Evolutionary conservation across 2,797 vertebrate species (phyloP).

Genomic region (Passerculus sandwichensis): DNA sequence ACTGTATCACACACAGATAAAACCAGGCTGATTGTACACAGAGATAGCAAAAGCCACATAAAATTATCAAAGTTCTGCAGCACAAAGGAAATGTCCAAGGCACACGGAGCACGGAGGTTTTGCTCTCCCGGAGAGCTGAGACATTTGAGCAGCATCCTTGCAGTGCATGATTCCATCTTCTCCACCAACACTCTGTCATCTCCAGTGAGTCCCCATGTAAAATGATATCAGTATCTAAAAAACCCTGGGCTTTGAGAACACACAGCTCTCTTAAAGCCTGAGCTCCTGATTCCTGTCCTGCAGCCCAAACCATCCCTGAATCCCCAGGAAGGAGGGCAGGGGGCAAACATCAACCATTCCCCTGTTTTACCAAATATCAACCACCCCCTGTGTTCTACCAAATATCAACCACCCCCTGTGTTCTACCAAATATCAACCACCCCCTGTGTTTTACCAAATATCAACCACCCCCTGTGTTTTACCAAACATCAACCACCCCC

Average conservation of each 20-base stretch:
- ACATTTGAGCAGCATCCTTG: neutral
- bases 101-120: rapidly evolving
- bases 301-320: neutral
- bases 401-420: no score
- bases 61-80: neutral
- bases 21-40: rapidly evolving
- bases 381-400: neutral
- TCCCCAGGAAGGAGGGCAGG: neutral
- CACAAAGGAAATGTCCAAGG: neutral
- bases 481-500: neutral
- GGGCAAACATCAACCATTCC: neutral
- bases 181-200: neutral
- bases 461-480: no score
- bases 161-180: neutral
- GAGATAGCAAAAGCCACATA: neutral
- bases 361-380: neutral
- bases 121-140: rapidly evolving
- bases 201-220: neutral
- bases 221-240: neutral
- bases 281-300: neutral
- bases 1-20: neutral
- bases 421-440: no score
- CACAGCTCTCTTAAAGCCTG: neutral
- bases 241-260: neutral
- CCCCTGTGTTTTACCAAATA: no score